Conservation (phyloP, 2,113 vertebrate genomes). For the Orcinus orca region DNA sequence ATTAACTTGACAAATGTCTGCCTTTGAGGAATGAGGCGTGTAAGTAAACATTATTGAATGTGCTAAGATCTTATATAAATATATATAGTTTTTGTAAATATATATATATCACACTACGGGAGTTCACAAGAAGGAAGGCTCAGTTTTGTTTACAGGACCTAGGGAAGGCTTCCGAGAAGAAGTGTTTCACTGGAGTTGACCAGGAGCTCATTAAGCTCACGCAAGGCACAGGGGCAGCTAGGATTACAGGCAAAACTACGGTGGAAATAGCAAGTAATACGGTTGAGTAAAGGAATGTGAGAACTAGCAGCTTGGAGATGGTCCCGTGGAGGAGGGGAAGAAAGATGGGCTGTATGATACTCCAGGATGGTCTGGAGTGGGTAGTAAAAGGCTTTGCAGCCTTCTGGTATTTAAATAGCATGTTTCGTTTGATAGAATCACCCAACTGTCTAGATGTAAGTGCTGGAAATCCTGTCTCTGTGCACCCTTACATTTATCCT, state of each 20-base stretch:
- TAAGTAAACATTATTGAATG: background rate
- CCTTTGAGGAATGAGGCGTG: background rate
- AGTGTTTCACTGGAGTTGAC: background rate
- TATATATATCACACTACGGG: background rate
- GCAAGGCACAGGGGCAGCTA: background rate
- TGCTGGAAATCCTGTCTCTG: background rate
- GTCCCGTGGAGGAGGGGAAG: background rate
- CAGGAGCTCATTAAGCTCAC: background rate
- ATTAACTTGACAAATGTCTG: background rate
- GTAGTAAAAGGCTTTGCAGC: background rate
- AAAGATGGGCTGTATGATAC: accelerated
- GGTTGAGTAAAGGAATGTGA: background rate
- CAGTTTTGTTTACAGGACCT: background rate
- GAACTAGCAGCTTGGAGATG: background rate
- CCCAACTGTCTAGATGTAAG: background rate
- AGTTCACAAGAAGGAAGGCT: background rate
- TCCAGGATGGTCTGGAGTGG: background rate
- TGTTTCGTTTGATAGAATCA: too few relatives aligned
- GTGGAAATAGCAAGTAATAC: background rate
- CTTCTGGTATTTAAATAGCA: background rate
- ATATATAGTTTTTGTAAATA: background rate
- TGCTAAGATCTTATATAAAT: background rate
- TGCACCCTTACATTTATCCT: background rate
- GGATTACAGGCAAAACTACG: background rate
- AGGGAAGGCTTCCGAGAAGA: background rate